Percentiles rank a stretch among this genome's conserved stretches.
Conservation (phyloP, 2,888 invertebrate genomes). For the Pyrocoelia pectoralis region DNA sequence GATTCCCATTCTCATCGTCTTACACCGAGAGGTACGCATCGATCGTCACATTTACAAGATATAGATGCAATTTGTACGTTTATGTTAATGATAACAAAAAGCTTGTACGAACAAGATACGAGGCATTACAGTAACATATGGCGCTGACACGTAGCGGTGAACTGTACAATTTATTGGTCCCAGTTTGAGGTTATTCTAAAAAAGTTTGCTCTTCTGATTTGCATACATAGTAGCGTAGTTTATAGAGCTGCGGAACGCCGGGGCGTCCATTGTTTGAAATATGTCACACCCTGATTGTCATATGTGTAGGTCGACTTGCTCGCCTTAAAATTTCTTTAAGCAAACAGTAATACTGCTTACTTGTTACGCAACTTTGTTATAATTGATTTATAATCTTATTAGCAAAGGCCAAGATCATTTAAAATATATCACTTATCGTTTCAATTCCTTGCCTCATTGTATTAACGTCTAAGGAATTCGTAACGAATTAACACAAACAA, state of each 20-base stretch:
- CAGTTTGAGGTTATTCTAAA: constrained; percentile 48
- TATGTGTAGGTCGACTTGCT: constrained; percentile 28
- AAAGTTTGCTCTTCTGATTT: constrained; percentile 52
- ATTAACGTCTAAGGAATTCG: too few relatives aligned
- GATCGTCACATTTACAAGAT: constrained; percentile 32
- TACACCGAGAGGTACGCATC: not conserved
- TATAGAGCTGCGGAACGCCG: constrained; percentile 42
- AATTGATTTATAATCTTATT: too few relatives aligned
- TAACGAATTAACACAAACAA: too few relatives aligned
- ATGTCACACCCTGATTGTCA: constrained; percentile 42
- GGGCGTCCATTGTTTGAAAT: constrained; percentile 43
- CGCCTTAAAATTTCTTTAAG: constrained; percentile 30
- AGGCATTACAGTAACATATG: constrained; percentile 50
- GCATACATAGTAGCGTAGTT: constrained; percentile 54
- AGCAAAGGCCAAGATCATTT: too few relatives aligned
- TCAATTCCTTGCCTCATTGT: too few relatives aligned
- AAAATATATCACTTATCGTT: too few relatives aligned
- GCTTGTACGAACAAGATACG: constrained; percentile 47
- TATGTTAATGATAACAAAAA: constrained; percentile 52
- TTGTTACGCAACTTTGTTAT: not conserved
- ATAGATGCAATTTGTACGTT: constrained; percentile 44
- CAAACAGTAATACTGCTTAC: constrained; percentile 18
- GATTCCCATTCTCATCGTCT: not conserved
- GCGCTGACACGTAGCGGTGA: constrained; percentile 51
- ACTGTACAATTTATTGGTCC: constrained; percentile 52